Evolutionary conservation across 1,140 invertebrate species (phyloP).

Genomic region (Drosophila kohkoa): DNA sequence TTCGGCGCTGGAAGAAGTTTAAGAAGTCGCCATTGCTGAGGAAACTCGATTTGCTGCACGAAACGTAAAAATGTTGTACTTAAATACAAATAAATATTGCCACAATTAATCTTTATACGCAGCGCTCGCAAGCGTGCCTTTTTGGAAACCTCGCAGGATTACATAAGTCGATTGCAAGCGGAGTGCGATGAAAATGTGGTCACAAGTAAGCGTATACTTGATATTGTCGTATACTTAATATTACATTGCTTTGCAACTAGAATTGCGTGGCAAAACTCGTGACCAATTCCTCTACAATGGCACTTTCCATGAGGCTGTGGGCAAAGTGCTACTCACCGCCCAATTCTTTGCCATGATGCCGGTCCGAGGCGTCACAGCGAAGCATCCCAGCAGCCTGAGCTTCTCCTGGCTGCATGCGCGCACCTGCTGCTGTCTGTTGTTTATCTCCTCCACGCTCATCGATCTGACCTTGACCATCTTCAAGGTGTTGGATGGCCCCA

Average conservation of each 20-base stretch:
- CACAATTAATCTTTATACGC: background rate
- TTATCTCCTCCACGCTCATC: conserved; percentile 48
- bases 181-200: conserved; percentile 3
- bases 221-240: background rate
- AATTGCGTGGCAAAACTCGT: conserved; percentile 41
- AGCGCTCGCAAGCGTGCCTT: conserved; percentile 52
- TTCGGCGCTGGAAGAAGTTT: conserved; percentile 52
- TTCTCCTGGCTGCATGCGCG: conserved; percentile 75
- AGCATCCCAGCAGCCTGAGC: conserved; percentile 63
- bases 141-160: conserved; percentile 50
- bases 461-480: conserved; percentile 58
- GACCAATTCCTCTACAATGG: conserved; percentile 70
- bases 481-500: conserved; percentile 62
- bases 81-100: background rate
- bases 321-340: conserved; percentile 69
- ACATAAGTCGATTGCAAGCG: conserved; percentile 34
- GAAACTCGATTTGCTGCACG: conserved; percentile 57
- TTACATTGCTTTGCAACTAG: conserved; percentile 24
- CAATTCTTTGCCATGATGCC: conserved; percentile 84
- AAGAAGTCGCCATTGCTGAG: conserved; percentile 47
- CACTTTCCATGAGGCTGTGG: conserved; percentile 78
- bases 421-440: conserved; percentile 59
- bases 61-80: conserved; percentile 35
- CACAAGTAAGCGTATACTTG: conserved; percentile 26
- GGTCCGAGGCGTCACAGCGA: conserved; percentile 62